Evolutionary conservation across 2,113 vertebrate genomes (phyloP).

Genomic region (Trogon melanurus): DNA sequence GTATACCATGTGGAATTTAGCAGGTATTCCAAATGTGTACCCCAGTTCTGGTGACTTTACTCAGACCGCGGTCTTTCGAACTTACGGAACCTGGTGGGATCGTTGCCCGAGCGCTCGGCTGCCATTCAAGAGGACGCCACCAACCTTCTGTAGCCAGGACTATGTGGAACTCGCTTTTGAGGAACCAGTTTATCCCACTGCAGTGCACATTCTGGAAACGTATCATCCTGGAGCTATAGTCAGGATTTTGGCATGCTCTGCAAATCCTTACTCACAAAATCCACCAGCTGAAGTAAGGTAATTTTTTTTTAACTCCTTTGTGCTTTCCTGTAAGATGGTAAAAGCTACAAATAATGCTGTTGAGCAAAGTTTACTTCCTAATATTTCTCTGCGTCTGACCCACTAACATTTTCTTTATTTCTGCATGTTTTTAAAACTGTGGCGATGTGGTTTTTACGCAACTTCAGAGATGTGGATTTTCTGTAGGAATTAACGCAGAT

Average conservation of each 20-base stretch:
- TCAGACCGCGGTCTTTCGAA: constrained; percentile 95
- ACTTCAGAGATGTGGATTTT: neutral
- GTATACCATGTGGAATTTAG: constrained; percentile 98
- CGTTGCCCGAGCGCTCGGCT: constrained; percentile 84
- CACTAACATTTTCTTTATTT: neutral
- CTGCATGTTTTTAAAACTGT: neutral
- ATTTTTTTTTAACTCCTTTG: constrained; percentile 37
- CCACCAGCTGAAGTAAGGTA: constrained; percentile 93
- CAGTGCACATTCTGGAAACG: constrained; percentile 94
- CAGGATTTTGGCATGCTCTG: constrained; percentile 94
- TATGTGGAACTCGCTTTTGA: constrained; percentile 96
- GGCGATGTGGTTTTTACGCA: neutral
- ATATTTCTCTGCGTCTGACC: neutral
- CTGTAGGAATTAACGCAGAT: neutral
- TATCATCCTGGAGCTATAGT: constrained; percentile 96
- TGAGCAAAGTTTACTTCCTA: neutral
- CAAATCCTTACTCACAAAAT: constrained; percentile 94
- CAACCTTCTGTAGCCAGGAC: constrained; percentile 91
- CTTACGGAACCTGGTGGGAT: constrained; percentile 96
- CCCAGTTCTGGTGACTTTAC: constrained; percentile 98
- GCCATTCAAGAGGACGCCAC: constrained; percentile 85
- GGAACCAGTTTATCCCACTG: constrained; percentile 94
- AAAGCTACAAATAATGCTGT: neutral
- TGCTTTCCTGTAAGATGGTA: neutral
- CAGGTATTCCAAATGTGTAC: constrained; percentile 93